A percentile compares a stretch with the other conserved stretches of the same genome.
Evolutionary conservation across 92 coral and sea anemone species (phyloP).

Genomic region (Plumapathes pennacea): DNA sequence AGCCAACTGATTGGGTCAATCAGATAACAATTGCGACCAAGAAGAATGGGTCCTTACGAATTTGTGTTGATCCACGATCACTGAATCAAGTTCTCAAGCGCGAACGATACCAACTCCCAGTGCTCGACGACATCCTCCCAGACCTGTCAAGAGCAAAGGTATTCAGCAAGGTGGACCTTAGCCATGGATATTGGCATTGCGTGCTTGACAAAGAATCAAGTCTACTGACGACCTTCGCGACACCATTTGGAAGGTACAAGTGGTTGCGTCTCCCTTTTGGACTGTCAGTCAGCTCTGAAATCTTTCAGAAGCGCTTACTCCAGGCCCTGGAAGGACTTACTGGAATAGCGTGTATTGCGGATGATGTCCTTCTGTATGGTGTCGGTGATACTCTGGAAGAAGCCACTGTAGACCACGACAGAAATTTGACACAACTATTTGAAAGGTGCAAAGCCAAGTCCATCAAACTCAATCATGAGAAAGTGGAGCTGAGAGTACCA

Average conservation of each 20-base stretch:
- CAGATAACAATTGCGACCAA: slow-evolving; percentile 11
- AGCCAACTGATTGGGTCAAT: slow-evolving; percentile 17
- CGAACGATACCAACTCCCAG: slow-evolving; percentile 4
- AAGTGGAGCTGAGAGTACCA: slow-evolving; percentile 9
- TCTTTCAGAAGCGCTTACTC: slow-evolving; percentile 5
- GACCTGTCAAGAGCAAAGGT: background rate
- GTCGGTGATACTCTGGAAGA: too few relatives aligned
- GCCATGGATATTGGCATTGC: slow-evolving; percentile 1
- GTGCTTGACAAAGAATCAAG: slow-evolving; percentile 4
- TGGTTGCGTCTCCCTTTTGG: slow-evolving; percentile 10
- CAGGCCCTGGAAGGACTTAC: slow-evolving; percentile 13
- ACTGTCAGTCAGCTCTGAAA: slow-evolving; percentile 7
- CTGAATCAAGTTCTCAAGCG: slow-evolving; percentile 6
- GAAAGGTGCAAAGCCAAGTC: slow-evolving; percentile 8
- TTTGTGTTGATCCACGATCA: slow-evolving; percentile 14
- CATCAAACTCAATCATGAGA: slow-evolving; percentile 6
- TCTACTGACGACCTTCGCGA: slow-evolving; percentile 6
- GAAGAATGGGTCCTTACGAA: slow-evolving; percentile 10
- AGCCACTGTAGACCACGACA: slow-evolving; percentile 7
- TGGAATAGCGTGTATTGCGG: slow-evolving; percentile 8
- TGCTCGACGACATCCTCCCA: slow-evolving; percentile 2
- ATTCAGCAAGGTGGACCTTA: slow-evolving; percentile 1
- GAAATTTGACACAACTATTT: slow-evolving; percentile 2
- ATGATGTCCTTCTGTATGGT: slow-evolving; percentile 3
- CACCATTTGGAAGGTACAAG: slow-evolving; percentile 4